phyloP scores from a whole-genome alignment of 2,888 invertebrate genomes.

The Toxonevra muliebris region DNA sequence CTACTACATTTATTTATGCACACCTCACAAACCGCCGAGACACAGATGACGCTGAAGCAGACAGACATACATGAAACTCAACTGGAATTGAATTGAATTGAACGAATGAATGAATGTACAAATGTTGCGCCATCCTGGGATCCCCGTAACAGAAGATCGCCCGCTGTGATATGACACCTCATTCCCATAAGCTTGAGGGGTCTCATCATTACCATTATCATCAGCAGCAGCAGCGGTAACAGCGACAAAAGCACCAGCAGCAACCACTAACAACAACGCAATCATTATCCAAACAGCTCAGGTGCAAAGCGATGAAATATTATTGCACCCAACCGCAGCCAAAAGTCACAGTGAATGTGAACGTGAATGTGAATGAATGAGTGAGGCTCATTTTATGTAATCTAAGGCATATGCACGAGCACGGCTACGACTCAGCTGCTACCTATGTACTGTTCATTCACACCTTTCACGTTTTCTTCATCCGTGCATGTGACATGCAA shows the following conservation, averaged over 20 bases:
- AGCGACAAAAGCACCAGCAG: constrained; percentile 3
- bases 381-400: neutral
- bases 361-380: neutral
- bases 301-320: constrained; percentile 30
- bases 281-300: constrained; percentile 11
- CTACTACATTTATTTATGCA: too few species aligned
- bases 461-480: neutral
- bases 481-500: too few species aligned
- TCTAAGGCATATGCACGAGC: neutral
- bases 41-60: too few species aligned
- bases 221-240: too few species aligned
- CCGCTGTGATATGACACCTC: constrained; percentile 56
- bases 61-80: neutral
- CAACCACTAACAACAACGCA: constrained; percentile 1
- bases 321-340: constrained; percentile 14
- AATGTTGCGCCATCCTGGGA: constrained; percentile 1
- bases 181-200: constrained; percentile 5
- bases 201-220: too few species aligned
- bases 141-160: constrained; percentile 39
- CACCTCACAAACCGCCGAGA: too few species aligned
- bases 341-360: neutral
- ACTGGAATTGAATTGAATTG: constrained; percentile 1
- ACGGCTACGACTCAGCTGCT: neutral
- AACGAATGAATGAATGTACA: neutral
- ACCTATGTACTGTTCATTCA: neutral